phyloP scores from a whole-genome alignment of 1,140 invertebrate genomes.

The Eueides isabella region DNA sequence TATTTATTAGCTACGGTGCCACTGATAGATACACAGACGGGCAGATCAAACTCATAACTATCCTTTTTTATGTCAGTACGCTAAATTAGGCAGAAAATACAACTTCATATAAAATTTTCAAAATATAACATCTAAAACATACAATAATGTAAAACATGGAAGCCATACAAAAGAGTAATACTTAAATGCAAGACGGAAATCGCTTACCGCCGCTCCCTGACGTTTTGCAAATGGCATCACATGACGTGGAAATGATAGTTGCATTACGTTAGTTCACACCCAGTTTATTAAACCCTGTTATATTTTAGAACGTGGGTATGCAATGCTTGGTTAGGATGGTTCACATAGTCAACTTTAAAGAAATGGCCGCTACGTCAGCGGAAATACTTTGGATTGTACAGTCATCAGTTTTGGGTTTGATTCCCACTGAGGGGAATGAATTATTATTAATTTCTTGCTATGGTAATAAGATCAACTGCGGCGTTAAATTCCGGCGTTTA shows the following conservation, averaged over 20 bases:
- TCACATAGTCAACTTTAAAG: too few species aligned
- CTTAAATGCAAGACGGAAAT: slow-evolving; percentile 26
- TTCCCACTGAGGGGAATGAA: neutral
- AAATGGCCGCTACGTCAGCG: too few species aligned
- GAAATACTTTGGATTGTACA: too few species aligned
- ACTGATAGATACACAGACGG: too few species aligned
- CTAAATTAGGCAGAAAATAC: neutral
- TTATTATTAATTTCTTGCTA: neutral
- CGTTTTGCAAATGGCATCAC: slow-evolving; percentile 39
- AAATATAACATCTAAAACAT: neutral
- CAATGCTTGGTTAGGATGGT: neutral
- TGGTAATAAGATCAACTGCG: too few species aligned
- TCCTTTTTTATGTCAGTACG: too few species aligned
- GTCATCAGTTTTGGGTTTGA: too few species aligned
- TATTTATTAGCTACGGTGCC: too few species aligned
- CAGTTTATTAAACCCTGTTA: slow-evolving; percentile 48
- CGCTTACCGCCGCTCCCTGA: slow-evolving; percentile 30
- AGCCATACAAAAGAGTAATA: slow-evolving; percentile 11
- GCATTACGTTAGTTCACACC: slow-evolving; percentile 34
- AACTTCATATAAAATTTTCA: neutral
- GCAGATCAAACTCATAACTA: neutral
- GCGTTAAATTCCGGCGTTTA: too few species aligned
- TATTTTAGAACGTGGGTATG: slow-evolving; percentile 32
- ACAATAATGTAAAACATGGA: neutral
- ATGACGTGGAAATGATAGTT: slow-evolving; percentile 29